Evolutionary conservation across 23 tunicate genomes (phyloP).

Genomic region (Ascidia mentula): DNA sequence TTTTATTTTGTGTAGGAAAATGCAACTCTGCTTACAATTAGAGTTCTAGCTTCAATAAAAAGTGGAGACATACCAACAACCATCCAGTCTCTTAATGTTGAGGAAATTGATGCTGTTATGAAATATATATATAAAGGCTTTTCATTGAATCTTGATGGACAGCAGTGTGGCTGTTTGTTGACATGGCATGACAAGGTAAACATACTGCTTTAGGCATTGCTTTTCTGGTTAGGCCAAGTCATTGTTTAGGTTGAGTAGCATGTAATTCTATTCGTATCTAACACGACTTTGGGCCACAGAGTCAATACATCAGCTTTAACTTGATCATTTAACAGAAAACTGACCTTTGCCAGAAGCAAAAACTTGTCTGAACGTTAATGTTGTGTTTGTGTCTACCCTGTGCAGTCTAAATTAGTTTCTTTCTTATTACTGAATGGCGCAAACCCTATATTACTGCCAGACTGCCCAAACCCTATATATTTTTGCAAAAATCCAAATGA

Average conservation of each 20-base stretch:
- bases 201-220: not conserved
- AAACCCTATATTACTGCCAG: too few species aligned
- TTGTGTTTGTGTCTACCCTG: too few species aligned
- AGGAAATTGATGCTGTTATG: conserved; percentile 71
- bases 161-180: conserved; percentile 67
- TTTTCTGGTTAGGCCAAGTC: not conserved
- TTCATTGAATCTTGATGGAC: conserved; percentile 83
- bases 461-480: too few species aligned
- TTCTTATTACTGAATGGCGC: too few species aligned
- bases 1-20: conserved; percentile 9
- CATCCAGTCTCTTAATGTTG: conserved; percentile 46
- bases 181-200: conserved; percentile 88
- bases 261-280: not conserved
- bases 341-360: too few species aligned
- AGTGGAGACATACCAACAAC: conserved; percentile 59
- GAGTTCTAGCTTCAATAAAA: conserved; percentile 83
- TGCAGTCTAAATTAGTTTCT: too few species aligned
- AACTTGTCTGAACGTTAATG: too few species aligned
- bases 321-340: too few species aligned
- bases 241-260: not conserved
- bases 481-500: too few species aligned
- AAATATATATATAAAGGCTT: conserved; percentile 97
- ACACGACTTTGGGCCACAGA: too few species aligned
- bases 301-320: too few species aligned
- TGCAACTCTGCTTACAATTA: conserved; percentile 58